A percentile compares a stretch with the other conserved stretches of the same genome.
These are phyloP conservation scores for Chiroxiphia lanceolata DNA, from an alignment of 2,797 vertebrate genomes.

Conservation along the genomic window DNA sequence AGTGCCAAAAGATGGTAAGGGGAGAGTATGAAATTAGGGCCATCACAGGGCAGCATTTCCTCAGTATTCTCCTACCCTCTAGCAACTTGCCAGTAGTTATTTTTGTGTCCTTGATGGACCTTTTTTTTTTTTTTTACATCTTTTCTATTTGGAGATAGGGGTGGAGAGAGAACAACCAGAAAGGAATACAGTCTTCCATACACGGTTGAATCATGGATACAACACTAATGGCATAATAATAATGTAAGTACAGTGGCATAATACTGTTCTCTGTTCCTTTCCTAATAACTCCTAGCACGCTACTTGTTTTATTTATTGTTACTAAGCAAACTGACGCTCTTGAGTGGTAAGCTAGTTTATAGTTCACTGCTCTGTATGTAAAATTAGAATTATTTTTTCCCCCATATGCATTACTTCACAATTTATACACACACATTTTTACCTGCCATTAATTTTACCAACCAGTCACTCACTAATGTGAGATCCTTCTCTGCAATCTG, in stretches of 20 bases:
- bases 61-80: background rate
- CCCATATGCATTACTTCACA: background rate
- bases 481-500: background rate
- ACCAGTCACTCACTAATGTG: background rate
- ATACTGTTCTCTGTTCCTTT: background rate
- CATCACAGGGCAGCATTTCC: background rate
- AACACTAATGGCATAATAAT: background rate
- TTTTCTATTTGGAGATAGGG: background rate
- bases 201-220: background rate
- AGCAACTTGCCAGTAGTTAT: background rate
- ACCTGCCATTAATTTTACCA: background rate
- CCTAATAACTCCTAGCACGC: background rate
- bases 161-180: background rate
- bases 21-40: background rate
- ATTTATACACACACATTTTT: background rate
- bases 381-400: background rate
- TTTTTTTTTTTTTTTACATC: background rate
- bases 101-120: background rate
- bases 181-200: background rate
- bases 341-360: background rate
- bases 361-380: background rate
- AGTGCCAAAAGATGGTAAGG: background rate
- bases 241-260: background rate
- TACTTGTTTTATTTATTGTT: background rate
- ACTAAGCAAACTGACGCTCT: background rate